These are phyloP conservation scores for Barnardius zonarius DNA, from an alignment of 2,113 vertebrate species.

Conservation along the genomic window DNA sequence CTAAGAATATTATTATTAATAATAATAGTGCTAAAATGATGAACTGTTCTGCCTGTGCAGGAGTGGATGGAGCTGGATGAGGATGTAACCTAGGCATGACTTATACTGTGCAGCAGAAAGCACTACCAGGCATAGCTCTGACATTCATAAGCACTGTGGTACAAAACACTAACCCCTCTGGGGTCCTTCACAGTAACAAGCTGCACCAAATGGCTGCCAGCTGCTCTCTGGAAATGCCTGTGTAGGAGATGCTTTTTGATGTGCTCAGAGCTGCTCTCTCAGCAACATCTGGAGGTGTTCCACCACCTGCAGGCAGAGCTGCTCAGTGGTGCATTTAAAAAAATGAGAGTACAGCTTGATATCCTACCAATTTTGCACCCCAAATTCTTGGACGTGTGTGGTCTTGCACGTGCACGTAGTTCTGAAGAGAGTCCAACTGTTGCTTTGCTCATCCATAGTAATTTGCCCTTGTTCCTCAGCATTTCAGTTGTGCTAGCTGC, in stretches of 20 bases:
- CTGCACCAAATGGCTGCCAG: slow-evolving; percentile 3
- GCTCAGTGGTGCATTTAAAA: background rate
- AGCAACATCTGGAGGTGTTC: background rate
- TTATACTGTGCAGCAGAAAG: background rate
- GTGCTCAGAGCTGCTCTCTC: background rate
- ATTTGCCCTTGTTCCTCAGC: background rate
- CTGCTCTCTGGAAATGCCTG: background rate
- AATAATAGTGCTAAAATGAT: background rate
- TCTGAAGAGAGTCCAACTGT: background rate
- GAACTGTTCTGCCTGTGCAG: background rate
- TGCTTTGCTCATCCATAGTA: background rate
- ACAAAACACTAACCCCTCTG: background rate
- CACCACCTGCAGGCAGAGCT: background rate
- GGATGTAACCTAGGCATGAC: background rate
- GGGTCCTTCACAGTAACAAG: background rate
- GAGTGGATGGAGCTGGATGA: background rate
- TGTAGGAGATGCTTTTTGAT: background rate
- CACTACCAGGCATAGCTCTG: background rate
- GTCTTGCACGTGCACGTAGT: background rate
- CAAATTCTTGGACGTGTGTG: background rate
- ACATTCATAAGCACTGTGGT: background rate
- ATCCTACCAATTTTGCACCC: background rate
- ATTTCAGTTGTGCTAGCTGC: background rate
- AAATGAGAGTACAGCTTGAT: background rate
- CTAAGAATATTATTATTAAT: background rate